Evolutionary conservation across 1,140 invertebrate genomes (phyloP).

Genomic region (Danaus plexippus): DNA sequence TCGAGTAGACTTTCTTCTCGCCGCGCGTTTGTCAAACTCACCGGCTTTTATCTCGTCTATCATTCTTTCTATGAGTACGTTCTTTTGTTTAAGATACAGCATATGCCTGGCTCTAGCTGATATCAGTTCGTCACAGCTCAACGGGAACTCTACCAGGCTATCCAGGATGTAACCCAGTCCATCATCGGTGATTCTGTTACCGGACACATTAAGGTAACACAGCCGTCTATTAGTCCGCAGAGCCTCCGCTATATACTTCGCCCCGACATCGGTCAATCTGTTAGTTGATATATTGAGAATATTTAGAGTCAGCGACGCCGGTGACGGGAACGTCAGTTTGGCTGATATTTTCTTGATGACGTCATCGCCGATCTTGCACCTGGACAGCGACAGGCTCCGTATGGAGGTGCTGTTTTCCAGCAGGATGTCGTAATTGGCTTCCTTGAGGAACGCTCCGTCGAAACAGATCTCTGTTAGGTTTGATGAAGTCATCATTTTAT

Average conservation of each 20-base stretch:
- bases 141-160: conserved; percentile 29
- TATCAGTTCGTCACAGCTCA: conserved; percentile 31
- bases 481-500: conserved; percentile 28
- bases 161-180: conserved; percentile 35
- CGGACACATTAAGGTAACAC: conserved; percentile 42
- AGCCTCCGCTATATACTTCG: conserved; percentile 29
- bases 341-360: conserved; percentile 29
- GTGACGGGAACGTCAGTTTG: conserved; percentile 28
- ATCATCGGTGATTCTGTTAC: conserved; percentile 40
- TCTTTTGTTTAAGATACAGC: conserved; percentile 33
- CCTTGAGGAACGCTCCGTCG: conserved; percentile 30
- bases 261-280: conserved; percentile 45
- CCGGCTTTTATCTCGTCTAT: conserved; percentile 28
- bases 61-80: conserved; percentile 22
- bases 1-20: conserved; percentile 25
- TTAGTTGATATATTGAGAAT: conserved; percentile 47
- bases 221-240: conserved; percentile 41
- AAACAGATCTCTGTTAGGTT: conserved; percentile 41
- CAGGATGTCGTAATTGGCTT: conserved; percentile 41
- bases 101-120: conserved; percentile 27
- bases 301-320: conserved; percentile 34
- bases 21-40: conserved; percentile 25
- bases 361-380: conserved; percentile 42
- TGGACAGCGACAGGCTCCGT: conserved; percentile 36
- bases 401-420: conserved; percentile 26